Conservation (phyloP, 2,888 invertebrate species). For the Drosophila birchii region DNA sequence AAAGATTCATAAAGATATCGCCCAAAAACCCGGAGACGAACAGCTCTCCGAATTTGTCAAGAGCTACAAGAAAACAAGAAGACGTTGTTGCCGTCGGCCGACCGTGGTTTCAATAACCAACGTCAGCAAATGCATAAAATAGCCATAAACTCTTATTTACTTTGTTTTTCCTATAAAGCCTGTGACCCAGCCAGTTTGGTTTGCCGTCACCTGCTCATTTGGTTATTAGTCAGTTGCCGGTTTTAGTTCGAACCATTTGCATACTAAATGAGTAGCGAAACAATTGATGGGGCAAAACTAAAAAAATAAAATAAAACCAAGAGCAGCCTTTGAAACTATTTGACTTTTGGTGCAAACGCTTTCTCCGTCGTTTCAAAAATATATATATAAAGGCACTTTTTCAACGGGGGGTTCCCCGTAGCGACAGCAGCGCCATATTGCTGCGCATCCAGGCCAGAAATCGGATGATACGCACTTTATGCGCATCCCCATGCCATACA, state of each 20-base stretch:
- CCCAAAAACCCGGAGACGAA: constrained; percentile 15
- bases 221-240: constrained; percentile 36
- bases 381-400: constrained; percentile 15
- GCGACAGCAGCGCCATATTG: constrained; percentile 73
- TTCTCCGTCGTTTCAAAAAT: constrained; percentile 56
- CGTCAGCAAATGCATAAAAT: constrained; percentile 65
- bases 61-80: constrained; percentile 38
- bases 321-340: constrained; percentile 7
- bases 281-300: constrained; percentile 9
- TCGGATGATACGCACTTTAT: constrained; percentile 48
- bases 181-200: constrained; percentile 48
- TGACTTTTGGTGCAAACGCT: constrained; percentile 12
- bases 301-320: not conserved
- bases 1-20: constrained; percentile 37
- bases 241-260: constrained; percentile 43
- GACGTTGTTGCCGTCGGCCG: not conserved
- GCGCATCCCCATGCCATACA: constrained; percentile 25
- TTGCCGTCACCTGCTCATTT: constrained; percentile 31
- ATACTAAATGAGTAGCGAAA: constrained; percentile 35
- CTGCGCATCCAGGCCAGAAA: constrained; percentile 40
- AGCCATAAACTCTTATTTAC: constrained; percentile 56
- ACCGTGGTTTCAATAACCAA: constrained; percentile 49
- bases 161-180: constrained; percentile 19
- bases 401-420: constrained; percentile 38
- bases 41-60: constrained; percentile 54